These are phyloP conservation scores for Dryadula phaetusa DNA, from an alignment of 2,888 invertebrate genomes.

Conservation along the genomic window DNA sequence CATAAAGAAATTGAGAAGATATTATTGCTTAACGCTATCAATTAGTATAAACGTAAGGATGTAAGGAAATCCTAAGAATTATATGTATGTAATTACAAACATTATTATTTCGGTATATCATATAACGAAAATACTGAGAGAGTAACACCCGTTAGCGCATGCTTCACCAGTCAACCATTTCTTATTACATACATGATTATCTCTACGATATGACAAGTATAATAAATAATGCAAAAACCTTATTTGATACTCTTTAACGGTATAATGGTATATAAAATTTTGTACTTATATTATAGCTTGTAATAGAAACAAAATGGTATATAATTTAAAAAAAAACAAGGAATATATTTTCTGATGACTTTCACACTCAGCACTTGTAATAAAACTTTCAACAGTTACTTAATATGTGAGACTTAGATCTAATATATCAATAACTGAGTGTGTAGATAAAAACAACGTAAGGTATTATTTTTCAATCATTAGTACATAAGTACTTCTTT, in stretches of 20 bases:
- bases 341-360: neutral
- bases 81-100: slow-evolving; percentile 46
- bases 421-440: neutral
- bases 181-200: slow-evolving; percentile 59
- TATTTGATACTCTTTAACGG: neutral
- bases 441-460: neutral
- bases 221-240: slow-evolving; percentile 6
- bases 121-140: slow-evolving; percentile 70
- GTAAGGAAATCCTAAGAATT: slow-evolving; percentile 41
- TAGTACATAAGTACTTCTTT: slow-evolving; percentile 5
- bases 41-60: slow-evolving; percentile 15
- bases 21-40: slow-evolving; percentile 13
- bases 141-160: slow-evolving; percentile 76
- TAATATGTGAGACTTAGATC: neutral
- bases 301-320: neutral
- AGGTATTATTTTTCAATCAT: neutral
- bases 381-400: slow-evolving; percentile 6
- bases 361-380: slow-evolving; percentile 9
- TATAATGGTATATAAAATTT: neutral
- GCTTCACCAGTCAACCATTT: slow-evolving; percentile 71
- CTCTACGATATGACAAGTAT: slow-evolving; percentile 33
- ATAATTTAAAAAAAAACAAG: no score
- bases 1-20: slow-evolving; percentile 5
- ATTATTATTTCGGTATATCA: slow-evolving; percentile 65
- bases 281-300: neutral